Evolutionary conservation across 2,797 vertebrate genomes (phyloP).

Genomic region (Aotus griseimembra): DNA sequence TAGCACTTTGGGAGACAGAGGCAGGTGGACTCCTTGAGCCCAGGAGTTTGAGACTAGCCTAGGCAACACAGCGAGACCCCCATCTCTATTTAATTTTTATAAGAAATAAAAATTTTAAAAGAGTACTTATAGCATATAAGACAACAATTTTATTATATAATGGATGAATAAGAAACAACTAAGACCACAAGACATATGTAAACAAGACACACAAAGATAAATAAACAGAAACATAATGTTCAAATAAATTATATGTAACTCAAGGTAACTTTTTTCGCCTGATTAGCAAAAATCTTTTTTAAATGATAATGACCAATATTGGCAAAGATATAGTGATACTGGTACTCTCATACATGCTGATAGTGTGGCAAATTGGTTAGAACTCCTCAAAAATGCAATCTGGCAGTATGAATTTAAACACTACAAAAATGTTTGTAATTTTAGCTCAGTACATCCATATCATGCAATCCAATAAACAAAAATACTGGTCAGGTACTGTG

Average conservation of each 20-base stretch:
- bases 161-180: slow-evolving; percentile 19
- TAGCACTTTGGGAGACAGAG: background rate
- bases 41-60: background rate
- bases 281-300: background rate
- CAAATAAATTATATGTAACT: slow-evolving; percentile 51
- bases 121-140: background rate
- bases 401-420: slow-evolving; percentile 47
- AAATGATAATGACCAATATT: slow-evolving; percentile 28
- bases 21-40: background rate
- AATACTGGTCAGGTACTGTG: background rate
- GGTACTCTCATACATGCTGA: background rate
- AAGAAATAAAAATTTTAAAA: background rate
- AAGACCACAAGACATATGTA: slow-evolving; percentile 24
- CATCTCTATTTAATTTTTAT: background rate
- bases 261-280: slow-evolving; percentile 11
- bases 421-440: slow-evolving; percentile 11
- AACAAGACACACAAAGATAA: slow-evolving; percentile 39
- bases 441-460: slow-evolving; percentile 18
- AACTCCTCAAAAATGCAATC: slow-evolving; percentile 49
- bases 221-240: slow-evolving; percentile 29
- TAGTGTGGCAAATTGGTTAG: background rate
- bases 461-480: slow-evolving; percentile 8
- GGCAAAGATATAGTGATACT: background rate
- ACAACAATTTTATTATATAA: slow-evolving; percentile 28
- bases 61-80: background rate